Evolutionary conservation across 2,888 invertebrate genomes (phyloP), one percentile per base, ranked within the genome.

Genomic region (Plagodis dolabraria): DNA sequence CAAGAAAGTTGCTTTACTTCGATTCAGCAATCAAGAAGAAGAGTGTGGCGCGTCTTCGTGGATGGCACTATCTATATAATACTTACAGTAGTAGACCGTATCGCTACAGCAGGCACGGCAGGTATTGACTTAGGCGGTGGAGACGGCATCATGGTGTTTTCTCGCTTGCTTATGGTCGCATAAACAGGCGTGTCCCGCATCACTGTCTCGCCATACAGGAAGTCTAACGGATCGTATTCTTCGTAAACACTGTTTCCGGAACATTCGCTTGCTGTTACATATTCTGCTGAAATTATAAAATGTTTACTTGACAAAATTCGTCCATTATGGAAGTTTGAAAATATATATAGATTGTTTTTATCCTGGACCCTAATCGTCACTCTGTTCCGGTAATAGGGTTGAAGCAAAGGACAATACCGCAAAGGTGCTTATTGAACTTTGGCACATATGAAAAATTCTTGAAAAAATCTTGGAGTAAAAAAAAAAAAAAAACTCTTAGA

Each of bases 141-240:
- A 0, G 92, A 90, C 0, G 93, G 93, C 68, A 90, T 54, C 67
- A 82, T 75, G 6, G 77, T 74, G 57, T 72, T 79, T 57, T 90
- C 90, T 56, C 83, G 79, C 75, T 89, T 91, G 63, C 75, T 89
- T 35, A 92, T 77, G 0, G 90, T 84, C 0, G 89, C 90, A 71
- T 93, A 93, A 0, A 92, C 80, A 0, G 92, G 87, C 50, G 87
- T 79, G 8, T 93, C 93, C 48, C 92, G 85, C 81, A 92, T 78
- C 77, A 89, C 89, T 47, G 91, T 92, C 82, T 93, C 93, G 5
- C 92, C 93, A 63, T 93, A 93, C 43, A 93, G 65, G 49, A 93
- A 93, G 69, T 93, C 93, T 53, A 93, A 65, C 0, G 93, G 93
- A 63, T 93, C 93, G 71, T 92, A 93, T 70, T 91, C 93, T 67